Evolutionary conservation across 2,113 vertebrate species (phyloP).

Genomic region (Elephantulus edwardii): DNA sequence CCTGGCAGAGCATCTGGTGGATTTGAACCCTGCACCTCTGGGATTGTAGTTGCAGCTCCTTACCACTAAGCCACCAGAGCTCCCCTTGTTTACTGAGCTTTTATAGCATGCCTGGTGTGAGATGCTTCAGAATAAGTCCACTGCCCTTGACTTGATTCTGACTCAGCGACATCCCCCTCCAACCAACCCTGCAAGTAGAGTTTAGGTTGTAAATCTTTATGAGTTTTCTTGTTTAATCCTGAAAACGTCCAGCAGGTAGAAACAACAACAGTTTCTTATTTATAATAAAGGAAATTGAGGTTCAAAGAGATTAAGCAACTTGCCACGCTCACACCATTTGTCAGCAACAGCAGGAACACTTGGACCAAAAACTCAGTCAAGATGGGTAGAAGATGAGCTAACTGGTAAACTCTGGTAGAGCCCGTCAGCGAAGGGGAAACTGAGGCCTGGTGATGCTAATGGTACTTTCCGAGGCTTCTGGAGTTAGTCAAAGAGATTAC

Average conservation of each 20-base stretch:
- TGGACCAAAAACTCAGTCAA: constrained; percentile 2
- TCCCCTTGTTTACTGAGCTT: constrained; percentile 15
- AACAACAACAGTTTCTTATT: neutral
- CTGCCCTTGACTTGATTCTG: too few species aligned
- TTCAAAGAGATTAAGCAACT: constrained; percentile 31
- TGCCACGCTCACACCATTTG: constrained; percentile 8
- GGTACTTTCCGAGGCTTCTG: constrained; percentile 68
- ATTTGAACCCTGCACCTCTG: too few species aligned
- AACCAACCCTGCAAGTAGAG: too few species aligned
- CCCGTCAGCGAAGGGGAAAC: constrained; percentile 60
- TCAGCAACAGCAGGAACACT: constrained; percentile 28
- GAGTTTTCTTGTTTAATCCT: constrained; percentile 49
- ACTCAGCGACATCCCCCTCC: too few species aligned
- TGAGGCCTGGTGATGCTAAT: constrained; percentile 59
- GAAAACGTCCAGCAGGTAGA: constrained; percentile 4
- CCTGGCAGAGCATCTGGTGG: too few species aligned
- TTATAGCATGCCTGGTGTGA: neutral
- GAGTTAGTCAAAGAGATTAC: constrained; percentile 63
- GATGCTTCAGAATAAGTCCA: neutral
- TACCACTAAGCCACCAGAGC: too few species aligned
- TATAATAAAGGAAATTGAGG: constrained; percentile 57
- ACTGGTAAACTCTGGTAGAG: constrained; percentile 9
- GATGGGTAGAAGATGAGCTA: neutral
- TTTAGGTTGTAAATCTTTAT: neutral
- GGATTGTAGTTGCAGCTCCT: too few species aligned